Base-by-base conservation (phyloP, 2,113 vertebrate genomes). In the Charadrius vociferus region DNA sequence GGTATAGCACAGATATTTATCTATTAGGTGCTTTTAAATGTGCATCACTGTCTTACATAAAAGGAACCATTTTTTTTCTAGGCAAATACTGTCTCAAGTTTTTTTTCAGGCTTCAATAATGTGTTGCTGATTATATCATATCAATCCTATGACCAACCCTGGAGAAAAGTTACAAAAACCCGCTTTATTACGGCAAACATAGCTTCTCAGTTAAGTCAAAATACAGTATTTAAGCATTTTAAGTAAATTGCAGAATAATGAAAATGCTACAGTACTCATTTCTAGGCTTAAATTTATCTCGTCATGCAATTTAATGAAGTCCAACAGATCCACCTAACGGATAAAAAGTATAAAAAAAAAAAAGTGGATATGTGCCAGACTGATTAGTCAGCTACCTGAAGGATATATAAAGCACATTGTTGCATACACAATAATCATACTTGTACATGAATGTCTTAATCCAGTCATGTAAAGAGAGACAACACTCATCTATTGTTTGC, bases 351-450 rank as follows among this genome's bases (percentile, higher is more conserved):
- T 36, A 18, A 27, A 55, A 67, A 14, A 36, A n/a, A 39, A 24
- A 36, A 67, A 65, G 37, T 70, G 75, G 52, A 1, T 78, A 56
- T 32, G 49, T 84, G 91, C 65, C 96, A 97, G 81, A 68, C 43
- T 75, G 80, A 93, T 95, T 91, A 92, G 73, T 93, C 94, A 97
- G 86, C 43, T 91, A 94, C 94, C 82, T 89, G 59, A 95, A 91
- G 77, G 66, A 81, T 65, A 96, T 17, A 84, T 65, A 93, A 90
- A 89, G 81, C 65, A 94, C 55, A 49, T 34, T 92, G 83, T 81
- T 67, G 56, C 47, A 91, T 84, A 87, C 56, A 77, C 73, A 95
- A 36, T 93, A 79, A 97, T 91, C 83, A 91, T 89, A 88, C 36
- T 96, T 86, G 73, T 81, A 95, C 81, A 75, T 21, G 86, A 93